These are phyloP conservation scores for Sesamia nonagrioides DNA, from an alignment of 1,140 invertebrate genomes.

Conservation along the genomic window DNA sequence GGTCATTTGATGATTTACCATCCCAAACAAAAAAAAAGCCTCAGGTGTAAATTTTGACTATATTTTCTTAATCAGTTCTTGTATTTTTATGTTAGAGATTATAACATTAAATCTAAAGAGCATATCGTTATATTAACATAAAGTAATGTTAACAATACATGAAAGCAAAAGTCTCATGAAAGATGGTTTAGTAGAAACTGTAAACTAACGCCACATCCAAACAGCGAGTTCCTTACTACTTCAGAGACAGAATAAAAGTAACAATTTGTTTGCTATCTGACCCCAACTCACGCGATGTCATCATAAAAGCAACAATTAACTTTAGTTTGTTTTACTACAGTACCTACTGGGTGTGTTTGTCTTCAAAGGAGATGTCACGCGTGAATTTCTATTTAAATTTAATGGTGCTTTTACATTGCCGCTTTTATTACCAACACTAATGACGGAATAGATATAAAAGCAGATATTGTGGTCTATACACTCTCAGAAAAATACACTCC, in stretches of 20 bases:
- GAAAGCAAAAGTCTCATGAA: no score
- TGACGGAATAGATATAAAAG: constrained; percentile 56
- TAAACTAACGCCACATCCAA: constrained; percentile 54
- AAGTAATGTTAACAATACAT: no score
- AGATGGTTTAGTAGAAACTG: neutral
- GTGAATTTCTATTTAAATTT: constrained; percentile 64
- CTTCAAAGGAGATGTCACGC: constrained; percentile 75
- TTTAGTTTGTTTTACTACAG: constrained; percentile 77
- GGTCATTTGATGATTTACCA: no score
- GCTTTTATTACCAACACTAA: constrained; percentile 60
- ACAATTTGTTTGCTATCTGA: constrained; percentile 72
- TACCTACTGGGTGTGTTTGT: constrained; percentile 64
- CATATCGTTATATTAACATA: no score
- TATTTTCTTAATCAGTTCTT: no score
- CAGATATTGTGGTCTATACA: constrained; percentile 52
- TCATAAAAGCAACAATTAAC: constrained; percentile 82
- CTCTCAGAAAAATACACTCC: constrained; percentile 38
- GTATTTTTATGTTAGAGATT: no score
- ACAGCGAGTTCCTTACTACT: constrained; percentile 42
- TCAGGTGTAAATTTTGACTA: no score
- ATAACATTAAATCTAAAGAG: no score
- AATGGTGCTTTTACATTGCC: constrained; percentile 61
- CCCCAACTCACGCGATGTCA: constrained; percentile 75
- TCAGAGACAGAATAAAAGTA: constrained; percentile 55
- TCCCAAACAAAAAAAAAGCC: no score